A percentile compares a stretch with the other conserved stretches of the same genome.
phyloP scores from a whole-genome alignment of 2,797 vertebrate genomes.

The Phoeniculus purpureus region DNA sequence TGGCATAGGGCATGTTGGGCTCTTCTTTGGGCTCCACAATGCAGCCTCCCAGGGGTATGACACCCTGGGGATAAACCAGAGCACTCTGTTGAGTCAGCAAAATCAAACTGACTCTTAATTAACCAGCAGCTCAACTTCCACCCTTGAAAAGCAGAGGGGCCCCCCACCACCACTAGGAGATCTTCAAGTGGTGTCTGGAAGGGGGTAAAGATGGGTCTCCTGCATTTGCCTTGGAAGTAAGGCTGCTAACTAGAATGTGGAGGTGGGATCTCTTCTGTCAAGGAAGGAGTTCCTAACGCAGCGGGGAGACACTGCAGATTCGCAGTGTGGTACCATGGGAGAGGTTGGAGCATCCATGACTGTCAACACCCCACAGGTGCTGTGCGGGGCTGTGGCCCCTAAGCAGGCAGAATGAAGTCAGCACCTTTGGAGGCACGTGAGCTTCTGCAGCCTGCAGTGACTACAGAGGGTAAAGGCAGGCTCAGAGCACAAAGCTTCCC shows the following conservation, averaged over 20 bases:
- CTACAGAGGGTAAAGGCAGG: not conserved
- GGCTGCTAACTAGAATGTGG: not conserved
- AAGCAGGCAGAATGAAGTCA: not conserved
- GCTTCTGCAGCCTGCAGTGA: not conserved
- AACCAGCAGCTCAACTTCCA: not conserved
- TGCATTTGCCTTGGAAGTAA: not conserved
- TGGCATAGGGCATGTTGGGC: constrained; percentile 91
- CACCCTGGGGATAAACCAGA: constrained; percentile 83
- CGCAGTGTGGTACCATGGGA: not conserved
- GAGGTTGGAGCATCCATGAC: not conserved
- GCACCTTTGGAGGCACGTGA: not conserved
- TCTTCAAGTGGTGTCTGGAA: not conserved
- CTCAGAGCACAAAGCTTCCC: not conserved
- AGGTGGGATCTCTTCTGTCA: not conserved
- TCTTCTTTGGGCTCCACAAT: constrained; percentile 89
- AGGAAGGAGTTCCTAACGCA: not conserved
- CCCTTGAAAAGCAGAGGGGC: not conserved
- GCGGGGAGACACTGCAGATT: accelerated
- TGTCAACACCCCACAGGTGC: not conserved
- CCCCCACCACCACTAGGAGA: not conserved
- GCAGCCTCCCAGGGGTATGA: constrained; percentile 93
- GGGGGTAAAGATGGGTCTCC: not conserved
- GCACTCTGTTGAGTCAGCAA: not conserved
- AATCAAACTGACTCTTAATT: not conserved
- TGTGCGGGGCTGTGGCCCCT: not conserved